Conservation (phyloP, 2,113 vertebrate species). For the Engystomops pustulosus region DNA sequence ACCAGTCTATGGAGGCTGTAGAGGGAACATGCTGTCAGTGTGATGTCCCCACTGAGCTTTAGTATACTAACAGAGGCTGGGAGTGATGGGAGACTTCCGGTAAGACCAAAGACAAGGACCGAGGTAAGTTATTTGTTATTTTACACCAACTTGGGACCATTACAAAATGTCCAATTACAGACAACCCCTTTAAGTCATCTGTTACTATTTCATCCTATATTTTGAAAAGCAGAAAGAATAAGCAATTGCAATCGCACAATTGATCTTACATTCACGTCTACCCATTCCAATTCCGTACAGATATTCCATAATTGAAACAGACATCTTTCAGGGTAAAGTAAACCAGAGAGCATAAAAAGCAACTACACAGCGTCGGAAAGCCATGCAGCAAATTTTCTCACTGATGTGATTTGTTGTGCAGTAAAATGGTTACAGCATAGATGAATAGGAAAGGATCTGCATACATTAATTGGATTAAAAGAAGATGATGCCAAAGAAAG, state of each 20-base stretch:
- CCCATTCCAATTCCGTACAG: not conserved
- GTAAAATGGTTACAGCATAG: constrained; percentile 11
- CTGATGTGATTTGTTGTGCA: constrained; percentile 20
- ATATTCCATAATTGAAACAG: not conserved
- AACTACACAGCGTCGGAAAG: constrained; percentile 21
- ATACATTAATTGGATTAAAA: constrained; percentile 32
- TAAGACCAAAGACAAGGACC: too few species aligned
- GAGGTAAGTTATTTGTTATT: too few species aligned
- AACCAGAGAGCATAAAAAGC: constrained; percentile 18
- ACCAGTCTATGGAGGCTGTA: too few species aligned
- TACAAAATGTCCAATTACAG: too few species aligned
- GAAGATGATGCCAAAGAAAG: constrained; percentile 62
- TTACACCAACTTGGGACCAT: too few species aligned
- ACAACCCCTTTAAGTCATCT: too few species aligned
- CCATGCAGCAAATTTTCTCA: constrained; percentile 35
- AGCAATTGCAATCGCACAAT: not conserved
- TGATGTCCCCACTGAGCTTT: too few species aligned
- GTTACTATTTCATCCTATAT: not conserved
- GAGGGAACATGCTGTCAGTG: too few species aligned
- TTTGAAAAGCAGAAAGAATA: not conserved
- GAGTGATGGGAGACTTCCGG: too few species aligned
- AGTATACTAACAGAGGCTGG: too few species aligned
- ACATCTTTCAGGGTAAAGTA: not conserved
- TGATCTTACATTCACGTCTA: too few species aligned
- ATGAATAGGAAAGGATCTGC: constrained; percentile 4